phyloP scores from a whole-genome alignment of 2,797 vertebrate genomes.

The Distichodus sexfasciatus region DNA sequence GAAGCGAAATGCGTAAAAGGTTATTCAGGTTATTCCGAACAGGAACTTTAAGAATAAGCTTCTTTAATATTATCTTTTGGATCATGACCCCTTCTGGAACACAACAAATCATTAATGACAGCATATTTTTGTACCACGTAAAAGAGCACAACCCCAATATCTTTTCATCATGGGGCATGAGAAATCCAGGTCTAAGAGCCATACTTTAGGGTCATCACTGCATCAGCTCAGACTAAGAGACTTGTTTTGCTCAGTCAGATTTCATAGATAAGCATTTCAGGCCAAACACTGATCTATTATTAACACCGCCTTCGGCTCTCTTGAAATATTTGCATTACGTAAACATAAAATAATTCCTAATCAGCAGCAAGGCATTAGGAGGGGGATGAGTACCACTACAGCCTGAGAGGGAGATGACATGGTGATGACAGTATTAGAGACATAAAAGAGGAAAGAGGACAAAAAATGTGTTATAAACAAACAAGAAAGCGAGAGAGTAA shows the following conservation, averaged over 20 bases:
- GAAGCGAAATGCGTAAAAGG: background rate
- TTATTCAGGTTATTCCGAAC: too few species aligned
- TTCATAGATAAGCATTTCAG: background rate
- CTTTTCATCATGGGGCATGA: too few species aligned
- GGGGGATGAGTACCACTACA: background rate
- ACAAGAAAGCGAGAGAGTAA: constrained; percentile 18
- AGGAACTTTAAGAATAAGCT: too few species aligned
- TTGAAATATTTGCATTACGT: background rate
- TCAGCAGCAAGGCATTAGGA: background rate
- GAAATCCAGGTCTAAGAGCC: background rate
- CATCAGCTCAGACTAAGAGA: background rate
- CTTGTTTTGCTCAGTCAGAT: background rate
- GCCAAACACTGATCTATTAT: constrained; percentile 5
- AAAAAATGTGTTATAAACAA: constrained; percentile 1
- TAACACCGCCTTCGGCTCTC: constrained; percentile 9
- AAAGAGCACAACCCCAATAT: too few species aligned
- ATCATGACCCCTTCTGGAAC: too few species aligned
- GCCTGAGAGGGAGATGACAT: too few species aligned
- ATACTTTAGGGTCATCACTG: background rate
- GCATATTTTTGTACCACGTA: too few species aligned
- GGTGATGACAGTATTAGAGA: too few species aligned
- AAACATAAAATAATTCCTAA: constrained; percentile 8
- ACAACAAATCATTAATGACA: too few species aligned
- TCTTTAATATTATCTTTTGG: too few species aligned
- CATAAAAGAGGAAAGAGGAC: background rate